Evolutionary conservation across 1,140 invertebrate species (phyloP).

Genomic region (Orussus abietinus): DNA sequence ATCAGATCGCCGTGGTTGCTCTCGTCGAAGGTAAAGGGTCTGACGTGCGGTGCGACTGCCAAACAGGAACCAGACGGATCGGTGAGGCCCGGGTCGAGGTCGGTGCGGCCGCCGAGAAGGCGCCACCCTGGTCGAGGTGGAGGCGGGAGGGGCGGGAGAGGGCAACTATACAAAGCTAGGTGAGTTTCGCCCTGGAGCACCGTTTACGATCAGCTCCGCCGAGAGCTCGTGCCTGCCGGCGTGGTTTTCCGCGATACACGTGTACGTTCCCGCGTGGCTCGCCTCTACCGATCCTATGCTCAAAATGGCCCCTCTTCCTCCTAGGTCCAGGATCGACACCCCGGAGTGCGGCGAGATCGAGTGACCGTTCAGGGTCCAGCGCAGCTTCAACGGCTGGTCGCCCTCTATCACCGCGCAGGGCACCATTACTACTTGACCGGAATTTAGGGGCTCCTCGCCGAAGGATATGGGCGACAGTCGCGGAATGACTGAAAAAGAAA

Average conservation of each 20-base stretch:
- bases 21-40: slow-evolving; percentile 50
- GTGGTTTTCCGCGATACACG: slow-evolving; percentile 73
- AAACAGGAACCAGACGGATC: too few species aligned
- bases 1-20: slow-evolving; percentile 58
- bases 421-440: slow-evolving; percentile 53
- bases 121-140: too few species aligned
- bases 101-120: too few species aligned
- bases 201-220: slow-evolving; percentile 66
- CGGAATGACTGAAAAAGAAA: slow-evolving; percentile 59
- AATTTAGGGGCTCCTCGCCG: slow-evolving; percentile 54
- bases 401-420: slow-evolving; percentile 54
- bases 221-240: slow-evolving; percentile 65
- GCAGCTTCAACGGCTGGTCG: slow-evolving; percentile 58
- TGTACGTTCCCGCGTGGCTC: slow-evolving; percentile 74
- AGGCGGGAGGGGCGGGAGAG: too few species aligned
- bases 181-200: too few species aligned
- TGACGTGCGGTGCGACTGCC: slow-evolving; percentile 49
- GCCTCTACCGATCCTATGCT: slow-evolving; percentile 69
- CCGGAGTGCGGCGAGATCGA: slow-evolving; percentile 58
- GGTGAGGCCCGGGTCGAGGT: too few species aligned
- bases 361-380: slow-evolving; percentile 61
- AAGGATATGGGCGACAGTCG: slow-evolving; percentile 61
- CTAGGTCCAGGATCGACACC: slow-evolving; percentile 62
- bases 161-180: too few species aligned
- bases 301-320: slow-evolving; percentile 66